phyloP scores from a whole-genome alignment of 1,140 invertebrate species.

The Drosophila rhopaloa region DNA sequence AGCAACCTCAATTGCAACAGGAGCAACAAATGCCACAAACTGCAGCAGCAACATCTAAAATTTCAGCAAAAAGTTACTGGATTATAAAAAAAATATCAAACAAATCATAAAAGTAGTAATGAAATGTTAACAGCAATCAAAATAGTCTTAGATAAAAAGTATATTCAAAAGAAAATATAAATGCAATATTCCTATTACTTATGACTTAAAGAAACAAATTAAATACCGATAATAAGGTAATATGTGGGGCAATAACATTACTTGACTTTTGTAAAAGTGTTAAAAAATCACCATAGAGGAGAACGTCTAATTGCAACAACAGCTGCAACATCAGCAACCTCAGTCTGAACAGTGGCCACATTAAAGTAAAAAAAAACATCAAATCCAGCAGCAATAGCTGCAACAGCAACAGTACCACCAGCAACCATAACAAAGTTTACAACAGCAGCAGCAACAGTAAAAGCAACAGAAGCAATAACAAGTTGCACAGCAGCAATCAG shows the following conservation, averaged over 20 bases:
- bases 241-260: too few species aligned
- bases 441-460: neutral
- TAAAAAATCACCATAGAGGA: too few species aligned
- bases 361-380: neutral
- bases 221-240: too few species aligned
- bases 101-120: neutral
- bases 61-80: neutral
- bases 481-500: constrained; percentile 11
- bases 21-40: constrained; percentile 4
- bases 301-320: neutral
- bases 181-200: too few species aligned
- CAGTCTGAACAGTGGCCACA: neutral
- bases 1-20: constrained; percentile 2
- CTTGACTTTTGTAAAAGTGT: too few species aligned
- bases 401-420: constrained; percentile 3
- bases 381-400: constrained; percentile 1
- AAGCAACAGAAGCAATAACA: neutral
- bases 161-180: too few species aligned
- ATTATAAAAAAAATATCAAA: neutral
- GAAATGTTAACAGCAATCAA: too few species aligned
- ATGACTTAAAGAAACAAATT: too few species aligned
- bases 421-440: neutral
- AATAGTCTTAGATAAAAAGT: neutral
- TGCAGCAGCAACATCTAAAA: neutral
- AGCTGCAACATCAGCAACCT: neutral